phyloP scores from a whole-genome alignment of 1,140 invertebrate species.

The Ladona fulva region DNA sequence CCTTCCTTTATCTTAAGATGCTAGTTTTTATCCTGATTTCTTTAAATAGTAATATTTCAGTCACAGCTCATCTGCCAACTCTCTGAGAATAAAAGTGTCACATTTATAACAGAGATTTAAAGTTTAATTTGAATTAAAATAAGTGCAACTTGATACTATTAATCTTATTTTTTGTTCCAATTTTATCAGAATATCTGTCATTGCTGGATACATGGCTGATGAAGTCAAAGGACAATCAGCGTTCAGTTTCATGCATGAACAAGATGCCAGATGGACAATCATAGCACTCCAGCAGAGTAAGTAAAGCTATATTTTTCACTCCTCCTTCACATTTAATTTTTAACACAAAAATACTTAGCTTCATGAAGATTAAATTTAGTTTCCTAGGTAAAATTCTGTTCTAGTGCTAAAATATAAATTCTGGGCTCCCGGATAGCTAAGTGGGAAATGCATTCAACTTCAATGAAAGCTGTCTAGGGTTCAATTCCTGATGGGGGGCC shows the following conservation, averaged over 20 bases:
- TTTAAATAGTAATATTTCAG: background rate
- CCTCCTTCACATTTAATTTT: too few species aligned
- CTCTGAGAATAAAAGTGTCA: background rate
- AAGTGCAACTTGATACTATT: background rate
- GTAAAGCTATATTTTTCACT: slow-evolving; percentile 30
- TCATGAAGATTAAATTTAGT: too few species aligned
- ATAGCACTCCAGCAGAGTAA: slow-evolving; percentile 76
- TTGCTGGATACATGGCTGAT: slow-evolving; percentile 74
- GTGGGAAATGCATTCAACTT: too few species aligned
- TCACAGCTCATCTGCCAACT: too few species aligned
- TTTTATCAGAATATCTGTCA: slow-evolving; percentile 57
- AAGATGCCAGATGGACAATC: slow-evolving; percentile 74
- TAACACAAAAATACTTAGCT: too few species aligned
- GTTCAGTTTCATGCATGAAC: slow-evolving; percentile 76
- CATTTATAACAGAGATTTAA: background rate
- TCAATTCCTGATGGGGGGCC: too few species aligned
- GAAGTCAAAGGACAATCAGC: slow-evolving; percentile 72
- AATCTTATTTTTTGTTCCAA: slow-evolving; percentile 18
- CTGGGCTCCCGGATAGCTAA: too few species aligned
- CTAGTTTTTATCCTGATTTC: background rate
- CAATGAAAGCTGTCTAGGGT: too few species aligned
- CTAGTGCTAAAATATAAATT: too few species aligned
- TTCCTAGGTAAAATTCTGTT: background rate
- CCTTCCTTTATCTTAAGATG: background rate
- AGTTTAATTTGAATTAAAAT: background rate